Evolutionary conservation across 2,797 vertebrate genomes (phyloP), one percentile per base, ranked within the genome.

Genomic region (Protonibea diacanthus): DNA sequence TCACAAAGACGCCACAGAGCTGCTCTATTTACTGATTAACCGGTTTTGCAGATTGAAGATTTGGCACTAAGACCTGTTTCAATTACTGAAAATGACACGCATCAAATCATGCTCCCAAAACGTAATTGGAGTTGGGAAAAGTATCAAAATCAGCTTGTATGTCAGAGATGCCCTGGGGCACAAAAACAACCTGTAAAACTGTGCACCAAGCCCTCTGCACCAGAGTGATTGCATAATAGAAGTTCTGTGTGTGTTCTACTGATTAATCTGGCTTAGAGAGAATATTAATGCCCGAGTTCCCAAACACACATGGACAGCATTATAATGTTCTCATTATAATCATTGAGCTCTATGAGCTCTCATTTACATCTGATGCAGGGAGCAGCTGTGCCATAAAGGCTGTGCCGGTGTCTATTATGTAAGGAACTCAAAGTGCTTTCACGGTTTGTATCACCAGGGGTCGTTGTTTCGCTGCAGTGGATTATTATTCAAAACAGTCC

Each of bases 301-400:
- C 67, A 80, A 79, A 84, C 81, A 82, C 76, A 84, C 83, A 78
- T 64, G 71, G 80, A 69, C 38, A 67, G 85, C 89, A 91, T 90
- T 71, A 81, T 87, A 82, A 91, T 81, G 83, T 71, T 86, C 56
- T 82, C 71, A 85, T 91, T 90, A 81, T 81, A 69, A 70, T 76
- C 57, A 86, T 11, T 40, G 55, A 58, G 74, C 63, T 77, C 23
- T 49, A 10, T 70, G 47, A 82, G 64, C 57, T 81, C 75, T 88
- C 63, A 78, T 86, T 86, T 86, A 71, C 82, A 84, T 84, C 45
- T 79, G 70, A 76, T 61, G 81, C 59, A 72, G 73, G 25, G 44
- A 76, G 69, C 81, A 78, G 83, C 82, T 90, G 81, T 44, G 65
- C 75, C 71, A 74, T 67, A 73, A 61, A 20, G 45, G 56, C 51